These are phyloP conservation scores for Lophotis ruficrista DNA, from an alignment of 2,113 vertebrate genomes.

Conservation along the genomic window DNA sequence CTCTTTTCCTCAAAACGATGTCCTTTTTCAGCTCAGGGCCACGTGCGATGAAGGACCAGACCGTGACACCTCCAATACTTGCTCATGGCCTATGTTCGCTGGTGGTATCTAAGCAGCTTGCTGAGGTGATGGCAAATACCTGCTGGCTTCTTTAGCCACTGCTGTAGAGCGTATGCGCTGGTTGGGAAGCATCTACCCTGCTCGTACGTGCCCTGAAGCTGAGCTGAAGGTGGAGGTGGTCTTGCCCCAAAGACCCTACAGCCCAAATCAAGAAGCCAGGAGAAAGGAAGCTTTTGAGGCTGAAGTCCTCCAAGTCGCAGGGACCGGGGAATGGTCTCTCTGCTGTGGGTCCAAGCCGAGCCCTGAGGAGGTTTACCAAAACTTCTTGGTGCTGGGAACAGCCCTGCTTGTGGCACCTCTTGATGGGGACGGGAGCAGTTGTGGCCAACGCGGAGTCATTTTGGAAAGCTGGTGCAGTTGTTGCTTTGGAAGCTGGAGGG, in stretches of 20 bases:
- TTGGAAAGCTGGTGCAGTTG: neutral
- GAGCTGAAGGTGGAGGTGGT: neutral
- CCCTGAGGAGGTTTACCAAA: neutral
- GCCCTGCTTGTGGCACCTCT: neutral
- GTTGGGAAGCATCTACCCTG: neutral
- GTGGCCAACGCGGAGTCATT: rapidly evolving
- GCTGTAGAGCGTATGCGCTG: neutral
- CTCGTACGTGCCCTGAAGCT: neutral
- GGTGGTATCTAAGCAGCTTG: neutral
- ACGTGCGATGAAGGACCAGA: neutral
- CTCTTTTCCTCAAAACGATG: neutral
- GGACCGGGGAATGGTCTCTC: neutral
- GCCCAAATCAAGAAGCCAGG: neutral
- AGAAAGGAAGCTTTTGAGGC: neutral
- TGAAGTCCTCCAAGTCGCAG: neutral
- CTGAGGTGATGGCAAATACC: neutral
- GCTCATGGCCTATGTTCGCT: neutral
- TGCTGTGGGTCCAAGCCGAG: neutral
- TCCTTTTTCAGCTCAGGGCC: neutral
- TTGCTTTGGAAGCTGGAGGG: neutral
- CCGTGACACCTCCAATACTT: neutral
- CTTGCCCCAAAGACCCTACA: neutral
- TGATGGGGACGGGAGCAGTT: neutral
- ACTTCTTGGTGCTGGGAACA: neutral
- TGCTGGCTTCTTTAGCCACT: neutral